phyloP scores from a whole-genome alignment of 2,797 vertebrate species.

The Peromyscus nudipes region DNA sequence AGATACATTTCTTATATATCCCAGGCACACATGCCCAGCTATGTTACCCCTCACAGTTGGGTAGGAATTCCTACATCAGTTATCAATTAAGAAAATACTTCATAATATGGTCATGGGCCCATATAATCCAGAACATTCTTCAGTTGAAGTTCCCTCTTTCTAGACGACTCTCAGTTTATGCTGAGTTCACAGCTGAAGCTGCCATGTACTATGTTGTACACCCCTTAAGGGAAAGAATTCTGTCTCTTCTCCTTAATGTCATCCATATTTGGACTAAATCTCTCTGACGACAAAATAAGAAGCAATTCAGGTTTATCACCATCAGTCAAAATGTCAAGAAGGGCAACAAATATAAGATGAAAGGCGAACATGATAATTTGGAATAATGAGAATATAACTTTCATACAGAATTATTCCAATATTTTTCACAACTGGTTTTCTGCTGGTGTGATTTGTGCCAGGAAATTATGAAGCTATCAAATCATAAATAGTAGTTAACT shows the following conservation, averaged over 20 bases:
- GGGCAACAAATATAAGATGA: neutral
- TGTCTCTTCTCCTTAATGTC: neutral
- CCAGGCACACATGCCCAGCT: neutral
- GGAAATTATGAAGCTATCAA: neutral
- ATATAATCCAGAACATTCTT: neutral
- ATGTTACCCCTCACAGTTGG: neutral
- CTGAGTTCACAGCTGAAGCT: neutral
- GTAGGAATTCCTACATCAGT: neutral
- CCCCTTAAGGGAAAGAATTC: neutral
- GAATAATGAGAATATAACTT: neutral
- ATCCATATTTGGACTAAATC: neutral
- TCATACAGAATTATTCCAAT: neutral
- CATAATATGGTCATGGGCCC: neutral
- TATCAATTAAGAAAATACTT: neutral
- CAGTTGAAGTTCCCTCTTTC: neutral
- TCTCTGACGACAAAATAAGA: constrained; percentile 15
- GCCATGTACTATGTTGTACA: neutral
- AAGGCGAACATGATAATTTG: neutral
- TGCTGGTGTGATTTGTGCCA: neutral
- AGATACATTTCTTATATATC: neutral
- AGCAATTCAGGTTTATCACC: neutral
- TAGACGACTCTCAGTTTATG: too few species aligned
- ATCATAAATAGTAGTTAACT: neutral
- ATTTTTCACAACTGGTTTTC: neutral
- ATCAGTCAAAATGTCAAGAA: neutral